Base-by-base conservation (phyloP, 2,888 invertebrate genomes). In the Pristionchus fissidentatus region DNA sequence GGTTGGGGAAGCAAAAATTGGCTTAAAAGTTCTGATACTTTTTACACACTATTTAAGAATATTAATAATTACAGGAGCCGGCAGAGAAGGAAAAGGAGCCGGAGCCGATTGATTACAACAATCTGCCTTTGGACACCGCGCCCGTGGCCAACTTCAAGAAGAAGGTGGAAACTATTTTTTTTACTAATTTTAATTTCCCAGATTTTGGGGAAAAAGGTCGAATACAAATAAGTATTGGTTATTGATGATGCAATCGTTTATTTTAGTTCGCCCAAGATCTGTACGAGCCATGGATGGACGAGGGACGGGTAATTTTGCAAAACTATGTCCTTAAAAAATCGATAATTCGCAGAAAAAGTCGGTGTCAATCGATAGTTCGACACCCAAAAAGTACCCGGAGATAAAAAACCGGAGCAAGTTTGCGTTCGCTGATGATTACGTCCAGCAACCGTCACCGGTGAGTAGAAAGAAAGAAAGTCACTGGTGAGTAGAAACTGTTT, bases 201-300 rank as follows among this genome's bases (percentile, higher is more conserved):
- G 15, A 55, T 55, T 55, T 55, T 55, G 15, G 46, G 15, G 15
- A 15, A 46, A 15, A 15, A 15, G 46, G 15, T 46, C 46, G 46
- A 15, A 46, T 46, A 46, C 7, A 7, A 46, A 46, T 15, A 46
- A 46, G 46, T 46, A 15, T 7, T 46, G 46, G 8, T 46, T 46
- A 10, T 46, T 46, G 46, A 46, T 46, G 7, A 46, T 46, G 7
- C 35, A 62, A 62, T 62, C 62, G 8, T n/a, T n/a, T 26, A 1
- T 41, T 22, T 3, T 32, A 55, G 55, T 38, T 57, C 57, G 79
- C 79, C 29, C 79, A 79, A 57, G 57, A 57, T 0, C 79, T 79
- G 10, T 79, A 79, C 60, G 79, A 79, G 43, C 79, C 79, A 5
- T 79, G 79, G 79, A 79, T 79, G 79, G 79, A 79, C 49, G 79